Percentiles rank a stretch among this genome's conserved stretches.
Conservation (phyloP, 2,113 vertebrate species). For the Mesoclemmys tuberculata region DNA sequence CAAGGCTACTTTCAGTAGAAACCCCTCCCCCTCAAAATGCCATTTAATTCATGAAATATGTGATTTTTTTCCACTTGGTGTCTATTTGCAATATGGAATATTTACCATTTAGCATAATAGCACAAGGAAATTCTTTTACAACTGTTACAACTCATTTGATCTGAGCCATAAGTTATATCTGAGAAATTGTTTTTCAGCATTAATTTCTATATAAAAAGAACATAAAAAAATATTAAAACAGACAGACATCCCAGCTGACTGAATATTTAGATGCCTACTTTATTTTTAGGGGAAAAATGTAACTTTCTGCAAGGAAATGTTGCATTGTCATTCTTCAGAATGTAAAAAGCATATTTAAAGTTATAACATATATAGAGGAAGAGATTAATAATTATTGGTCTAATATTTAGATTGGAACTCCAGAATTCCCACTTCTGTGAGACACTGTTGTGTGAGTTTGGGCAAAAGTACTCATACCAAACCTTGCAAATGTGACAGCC, state of each 20-base stretch:
- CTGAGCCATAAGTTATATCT: not conserved
- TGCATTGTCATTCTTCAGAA: not conserved
- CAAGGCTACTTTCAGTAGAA: not conserved
- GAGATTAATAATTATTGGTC: not conserved
- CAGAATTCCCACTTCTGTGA: not conserved
- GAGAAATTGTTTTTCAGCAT: not conserved
- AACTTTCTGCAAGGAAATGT: not conserved
- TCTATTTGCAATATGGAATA: not conserved
- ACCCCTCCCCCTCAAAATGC: conserved; percentile 5
- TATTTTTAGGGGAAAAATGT: conserved; percentile 6
- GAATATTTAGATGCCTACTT: not conserved
- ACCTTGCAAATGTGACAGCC: not conserved
- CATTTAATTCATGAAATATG: not conserved
- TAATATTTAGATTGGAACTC: not conserved
- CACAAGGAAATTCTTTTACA: not conserved
- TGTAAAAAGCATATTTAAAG: not conserved
- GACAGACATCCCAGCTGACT: not conserved
- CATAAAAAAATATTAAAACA: not conserved
- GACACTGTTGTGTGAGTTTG: not conserved
- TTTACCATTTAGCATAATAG: not conserved
- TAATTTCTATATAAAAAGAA: not conserved
- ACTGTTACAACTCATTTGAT: not conserved
- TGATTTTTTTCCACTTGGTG: not conserved
- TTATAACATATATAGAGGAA: not conserved
- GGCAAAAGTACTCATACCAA: not conserved